These are phyloP conservation scores for Liolophura sinensis DNA, from an alignment of 1,140 invertebrate species.

Conservation along the genomic window DNA sequence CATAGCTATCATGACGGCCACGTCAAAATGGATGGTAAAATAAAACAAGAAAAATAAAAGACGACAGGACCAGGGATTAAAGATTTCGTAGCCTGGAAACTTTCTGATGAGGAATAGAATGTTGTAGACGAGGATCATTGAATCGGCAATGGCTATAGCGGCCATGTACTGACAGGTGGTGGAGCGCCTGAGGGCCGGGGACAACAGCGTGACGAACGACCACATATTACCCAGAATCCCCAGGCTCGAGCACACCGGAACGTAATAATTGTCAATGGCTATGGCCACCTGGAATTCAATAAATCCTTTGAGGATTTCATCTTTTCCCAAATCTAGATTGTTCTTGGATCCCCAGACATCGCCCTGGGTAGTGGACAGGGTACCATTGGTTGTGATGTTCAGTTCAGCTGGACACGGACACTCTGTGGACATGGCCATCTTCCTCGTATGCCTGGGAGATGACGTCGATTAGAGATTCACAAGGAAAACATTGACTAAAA, in stretches of 20 bases:
- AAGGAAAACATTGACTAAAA: too few relatives aligned
- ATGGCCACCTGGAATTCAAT: too few relatives aligned
- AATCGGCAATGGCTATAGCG: conserved; percentile 3
- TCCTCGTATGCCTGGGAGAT: too few relatives aligned
- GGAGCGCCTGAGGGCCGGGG: neutral
- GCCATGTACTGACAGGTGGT: conserved; percentile 9
- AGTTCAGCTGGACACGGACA: too few relatives aligned
- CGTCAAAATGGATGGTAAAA: conserved; percentile 15
- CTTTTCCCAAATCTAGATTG: too few relatives aligned
- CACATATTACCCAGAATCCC: conserved; percentile 9
- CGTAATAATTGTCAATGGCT: conserved; percentile 5
- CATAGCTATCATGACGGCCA: conserved; percentile 13
- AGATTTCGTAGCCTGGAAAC: conserved; percentile 9
- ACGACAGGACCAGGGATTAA: conserved; percentile 6
- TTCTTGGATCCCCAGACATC: too few relatives aligned
- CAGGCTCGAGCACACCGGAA: neutral
- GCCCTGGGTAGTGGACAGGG: too few relatives aligned
- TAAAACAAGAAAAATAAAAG: conserved; percentile 14
- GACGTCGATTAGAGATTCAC: too few relatives aligned
- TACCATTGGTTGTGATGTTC: too few relatives aligned
- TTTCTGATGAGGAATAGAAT: conserved; percentile 9
- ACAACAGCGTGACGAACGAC: conserved; percentile 4
- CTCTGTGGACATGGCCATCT: too few relatives aligned
- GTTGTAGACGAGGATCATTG: neutral
- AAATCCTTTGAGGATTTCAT: too few relatives aligned